phyloP scores from a whole-genome alignment of 2,797 vertebrate species.

The Coregonus suidteri region DNA sequence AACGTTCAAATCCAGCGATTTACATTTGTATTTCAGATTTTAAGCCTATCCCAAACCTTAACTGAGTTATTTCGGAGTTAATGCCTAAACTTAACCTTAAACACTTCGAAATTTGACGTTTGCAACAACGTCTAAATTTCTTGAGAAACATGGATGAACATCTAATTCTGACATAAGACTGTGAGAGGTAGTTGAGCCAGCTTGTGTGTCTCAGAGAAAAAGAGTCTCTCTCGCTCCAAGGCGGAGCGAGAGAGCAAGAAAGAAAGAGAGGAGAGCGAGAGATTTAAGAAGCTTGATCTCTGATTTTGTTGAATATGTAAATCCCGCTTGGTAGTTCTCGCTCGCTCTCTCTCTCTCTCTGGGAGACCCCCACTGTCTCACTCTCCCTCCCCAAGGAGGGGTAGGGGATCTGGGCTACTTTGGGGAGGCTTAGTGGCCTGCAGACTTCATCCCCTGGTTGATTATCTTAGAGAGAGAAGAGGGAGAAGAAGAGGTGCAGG shows the following conservation, averaged over 20 bases:
- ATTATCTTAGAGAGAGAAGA: conserved; percentile 70
- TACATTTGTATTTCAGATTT: too few species aligned
- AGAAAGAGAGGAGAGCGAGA: neutral
- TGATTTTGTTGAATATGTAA: conserved; percentile 82
- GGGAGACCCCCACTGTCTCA: conserved; percentile 69
- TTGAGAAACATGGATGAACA: too few species aligned
- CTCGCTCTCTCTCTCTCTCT: conserved; percentile 53
- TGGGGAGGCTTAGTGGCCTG: conserved; percentile 62
- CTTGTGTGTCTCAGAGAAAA: too few species aligned
- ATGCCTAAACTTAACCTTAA: too few species aligned
- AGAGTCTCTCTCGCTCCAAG: too few species aligned
- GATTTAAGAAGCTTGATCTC: conserved; percentile 77
- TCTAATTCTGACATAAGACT: too few species aligned
- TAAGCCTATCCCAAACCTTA: too few species aligned
- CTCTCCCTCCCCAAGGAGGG: conserved; percentile 59
- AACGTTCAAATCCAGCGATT: too few species aligned
- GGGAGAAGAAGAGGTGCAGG: conserved; percentile 66
- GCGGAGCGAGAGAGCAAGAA: neutral
- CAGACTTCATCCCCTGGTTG: conserved; percentile 70
- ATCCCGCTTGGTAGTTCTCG: conserved; percentile 69
- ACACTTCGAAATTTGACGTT: too few species aligned
- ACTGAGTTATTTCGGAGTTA: too few species aligned
- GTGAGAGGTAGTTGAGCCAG: neutral
- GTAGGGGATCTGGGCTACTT: conserved; percentile 62
- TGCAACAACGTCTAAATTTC: too few species aligned